Percentiles rank a stretch among this genome's conserved stretches.
These are phyloP conservation scores for Meteorus colon DNA, from an alignment of 2,888 invertebrate genomes.

Conservation along the genomic window DNA sequence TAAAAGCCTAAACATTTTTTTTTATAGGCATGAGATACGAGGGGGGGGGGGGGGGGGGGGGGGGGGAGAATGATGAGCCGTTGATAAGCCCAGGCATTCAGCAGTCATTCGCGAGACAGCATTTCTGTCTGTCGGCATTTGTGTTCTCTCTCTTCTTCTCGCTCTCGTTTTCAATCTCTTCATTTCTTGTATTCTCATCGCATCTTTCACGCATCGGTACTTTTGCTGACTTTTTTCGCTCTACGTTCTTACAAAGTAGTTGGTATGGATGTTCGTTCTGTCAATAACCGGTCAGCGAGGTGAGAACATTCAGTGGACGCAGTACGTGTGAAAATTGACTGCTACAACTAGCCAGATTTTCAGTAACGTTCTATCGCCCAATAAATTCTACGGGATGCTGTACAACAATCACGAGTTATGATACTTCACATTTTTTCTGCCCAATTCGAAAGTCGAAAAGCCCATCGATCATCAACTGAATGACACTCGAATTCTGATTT, in stretches of 20 bases:
- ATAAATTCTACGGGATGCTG: slow-evolving; percentile 29
- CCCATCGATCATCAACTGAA: neutral
- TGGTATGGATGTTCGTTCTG: slow-evolving; percentile 54
- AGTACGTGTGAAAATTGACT: slow-evolving; percentile 45
- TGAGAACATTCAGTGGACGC: slow-evolving; percentile 66
- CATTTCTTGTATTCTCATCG: slow-evolving; percentile 37
- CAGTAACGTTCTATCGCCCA: slow-evolving; percentile 43
- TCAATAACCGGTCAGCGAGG: slow-evolving; percentile 60
- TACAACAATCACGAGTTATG: slow-evolving; percentile 7
- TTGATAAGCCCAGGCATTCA: slow-evolving; percentile 68
- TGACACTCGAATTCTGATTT: neutral
- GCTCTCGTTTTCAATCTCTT: slow-evolving; percentile 33
- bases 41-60: slow-evolving; percentile 42
- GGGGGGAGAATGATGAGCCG: slow-evolving; percentile 64
- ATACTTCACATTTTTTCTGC: neutral
- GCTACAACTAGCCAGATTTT: slow-evolving; percentile 49
- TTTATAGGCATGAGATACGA: slow-evolving; percentile 49
- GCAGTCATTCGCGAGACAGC: slow-evolving; percentile 59
- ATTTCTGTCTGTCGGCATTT: slow-evolving; percentile 58
- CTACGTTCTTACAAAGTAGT: slow-evolving; percentile 28
- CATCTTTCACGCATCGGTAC: neutral
- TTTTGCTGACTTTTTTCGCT: slow-evolving; percentile 27
- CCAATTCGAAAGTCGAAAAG: neutral
- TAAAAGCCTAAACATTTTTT: slow-evolving; percentile 45
- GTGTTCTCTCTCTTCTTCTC: slow-evolving; percentile 43